Conservation (phyloP, 2,113 vertebrate genomes). For the Platycercus adscitus region DNA sequence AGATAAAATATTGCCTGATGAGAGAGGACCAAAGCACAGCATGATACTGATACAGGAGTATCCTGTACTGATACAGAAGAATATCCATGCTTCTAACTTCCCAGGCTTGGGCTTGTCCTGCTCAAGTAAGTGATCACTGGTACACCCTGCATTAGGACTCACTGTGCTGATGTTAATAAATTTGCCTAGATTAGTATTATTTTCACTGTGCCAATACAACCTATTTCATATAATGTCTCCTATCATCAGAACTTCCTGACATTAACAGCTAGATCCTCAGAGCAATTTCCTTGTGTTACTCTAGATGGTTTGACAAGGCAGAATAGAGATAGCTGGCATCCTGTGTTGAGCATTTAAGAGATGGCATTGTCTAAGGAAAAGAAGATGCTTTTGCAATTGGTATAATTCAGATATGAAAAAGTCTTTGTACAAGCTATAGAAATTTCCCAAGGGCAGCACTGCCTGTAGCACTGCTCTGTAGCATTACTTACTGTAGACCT, state of each 20-base stretch:
- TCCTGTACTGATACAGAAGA: too few species aligned
- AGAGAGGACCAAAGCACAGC: not conserved
- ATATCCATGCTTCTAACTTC: not conserved
- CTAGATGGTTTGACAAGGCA: not conserved
- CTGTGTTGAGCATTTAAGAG: not conserved
- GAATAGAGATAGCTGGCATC: not conserved
- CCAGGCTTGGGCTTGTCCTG: not conserved
- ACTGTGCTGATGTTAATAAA: not conserved
- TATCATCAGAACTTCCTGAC: not conserved
- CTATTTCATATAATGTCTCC: not conserved
- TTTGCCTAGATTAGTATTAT: not conserved
- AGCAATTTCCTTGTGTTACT: not conserved
- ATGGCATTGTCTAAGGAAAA: not conserved
- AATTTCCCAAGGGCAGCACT: not conserved
- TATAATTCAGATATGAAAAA: not conserved
- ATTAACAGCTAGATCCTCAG: not conserved
- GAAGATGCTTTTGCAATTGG: not conserved
- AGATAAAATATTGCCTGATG: not conserved
- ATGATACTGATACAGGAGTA: not conserved
- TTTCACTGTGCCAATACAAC: not conserved
- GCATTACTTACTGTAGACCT: not conserved
- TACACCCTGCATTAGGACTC: not conserved
- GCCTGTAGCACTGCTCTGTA: not conserved
- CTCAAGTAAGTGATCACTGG: not conserved
- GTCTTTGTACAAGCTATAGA: not conserved